Conservation (phyloP, 2,888 invertebrate genomes). For the Andrena fulva region DNA sequence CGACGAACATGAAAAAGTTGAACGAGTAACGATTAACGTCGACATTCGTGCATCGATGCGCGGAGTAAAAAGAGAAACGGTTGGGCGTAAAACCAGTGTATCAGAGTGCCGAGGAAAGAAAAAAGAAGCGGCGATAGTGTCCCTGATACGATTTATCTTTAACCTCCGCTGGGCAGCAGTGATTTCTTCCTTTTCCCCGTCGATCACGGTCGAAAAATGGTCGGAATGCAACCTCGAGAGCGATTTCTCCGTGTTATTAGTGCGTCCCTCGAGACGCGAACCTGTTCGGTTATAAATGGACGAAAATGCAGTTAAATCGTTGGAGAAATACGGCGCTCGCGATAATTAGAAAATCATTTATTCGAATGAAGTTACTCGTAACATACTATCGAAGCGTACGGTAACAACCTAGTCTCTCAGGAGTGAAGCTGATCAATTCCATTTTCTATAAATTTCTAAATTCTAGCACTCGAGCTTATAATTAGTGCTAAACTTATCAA, state of each 20-base stretch:
- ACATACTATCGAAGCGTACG: no score
- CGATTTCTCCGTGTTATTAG: not conserved
- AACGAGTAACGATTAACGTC: constrained; percentile 5
- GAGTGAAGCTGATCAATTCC: no score
- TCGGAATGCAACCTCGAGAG: not conserved
- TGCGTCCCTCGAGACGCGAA: not conserved
- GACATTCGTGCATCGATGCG: constrained; percentile 27
- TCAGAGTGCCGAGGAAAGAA: constrained; percentile 20
- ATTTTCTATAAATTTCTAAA: no score
- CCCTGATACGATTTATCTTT: constrained; percentile 56
- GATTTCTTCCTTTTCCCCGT: constrained; percentile 7
- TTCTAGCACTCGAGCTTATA: no score
- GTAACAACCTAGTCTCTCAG: no score
- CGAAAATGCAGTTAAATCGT: not conserved
- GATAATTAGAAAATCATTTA: not conserved
- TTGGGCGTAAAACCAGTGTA: constrained; percentile 14
- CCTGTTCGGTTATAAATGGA: not conserved
- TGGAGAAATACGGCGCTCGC: not conserved
- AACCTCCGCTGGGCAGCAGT: constrained; percentile 32
- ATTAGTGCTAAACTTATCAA: no score
- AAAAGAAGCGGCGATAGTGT: constrained; percentile 23
- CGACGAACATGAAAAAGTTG: not conserved
- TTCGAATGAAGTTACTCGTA: no score
- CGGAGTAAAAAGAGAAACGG: not conserved
- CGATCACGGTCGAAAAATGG: constrained; percentile 5